phyloP scores from a whole-genome alignment of 2,888 invertebrate species.

The Dicranocentrus wangi region DNA sequence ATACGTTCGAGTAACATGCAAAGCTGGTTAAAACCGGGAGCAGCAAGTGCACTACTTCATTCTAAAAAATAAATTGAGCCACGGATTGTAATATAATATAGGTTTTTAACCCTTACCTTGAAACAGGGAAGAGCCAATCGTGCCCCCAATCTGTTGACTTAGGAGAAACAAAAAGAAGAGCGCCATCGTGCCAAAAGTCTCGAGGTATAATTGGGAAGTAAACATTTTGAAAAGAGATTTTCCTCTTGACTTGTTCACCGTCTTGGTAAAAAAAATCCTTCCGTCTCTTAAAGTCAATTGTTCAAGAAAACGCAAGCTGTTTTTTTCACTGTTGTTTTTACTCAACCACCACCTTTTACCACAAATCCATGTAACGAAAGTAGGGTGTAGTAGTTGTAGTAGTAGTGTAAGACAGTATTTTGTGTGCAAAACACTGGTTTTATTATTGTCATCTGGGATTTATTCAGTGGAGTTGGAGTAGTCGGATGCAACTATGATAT shows the following conservation, averaged over 20 bases:
- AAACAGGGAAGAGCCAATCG: conserved; percentile 33
- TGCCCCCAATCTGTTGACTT: conserved; percentile 34
- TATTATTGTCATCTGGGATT: conserved; percentile 28
- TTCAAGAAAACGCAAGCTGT: not conserved
- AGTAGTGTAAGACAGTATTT: not conserved
- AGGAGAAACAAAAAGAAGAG: conserved; percentile 26
- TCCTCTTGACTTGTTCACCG: not conserved
- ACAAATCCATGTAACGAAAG: not conserved
- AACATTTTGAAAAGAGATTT: conserved; percentile 7
- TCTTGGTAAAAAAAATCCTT: not conserved
- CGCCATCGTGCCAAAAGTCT: not conserved
- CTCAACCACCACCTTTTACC: not conserved
- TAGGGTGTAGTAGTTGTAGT: not conserved
- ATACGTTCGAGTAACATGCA: too few relatives aligned
- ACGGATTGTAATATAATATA: conserved; percentile 12
- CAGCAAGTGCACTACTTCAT: too few relatives aligned
- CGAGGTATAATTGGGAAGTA: conserved; percentile 8
- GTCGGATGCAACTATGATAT: not conserved
- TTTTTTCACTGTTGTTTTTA: conserved; percentile 16
- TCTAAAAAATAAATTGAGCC: too few relatives aligned
- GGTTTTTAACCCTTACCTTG: conserved; percentile 36
- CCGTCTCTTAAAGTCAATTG: not conserved
- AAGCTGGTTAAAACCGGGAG: too few relatives aligned
- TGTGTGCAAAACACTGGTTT: conserved; percentile 30
- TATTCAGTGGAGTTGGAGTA: conserved; percentile 3